Evolutionary conservation across 37 sponge, comb jelly and placozoan genomes (phyloP).

Genomic region (Haliclona indistincta): DNA sequence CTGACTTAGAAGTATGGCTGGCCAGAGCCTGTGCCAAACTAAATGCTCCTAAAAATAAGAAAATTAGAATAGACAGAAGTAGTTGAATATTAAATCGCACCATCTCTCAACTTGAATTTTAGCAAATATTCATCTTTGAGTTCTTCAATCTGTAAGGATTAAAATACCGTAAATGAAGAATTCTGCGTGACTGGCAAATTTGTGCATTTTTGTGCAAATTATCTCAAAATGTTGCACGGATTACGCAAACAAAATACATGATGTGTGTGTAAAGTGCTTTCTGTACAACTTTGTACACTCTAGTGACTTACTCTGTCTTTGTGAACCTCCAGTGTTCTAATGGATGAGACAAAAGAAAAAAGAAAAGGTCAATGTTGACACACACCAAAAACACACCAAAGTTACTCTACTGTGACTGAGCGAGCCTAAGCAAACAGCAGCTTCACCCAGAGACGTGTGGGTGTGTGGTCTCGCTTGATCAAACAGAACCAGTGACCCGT

Average conservation of each 20-base stretch:
- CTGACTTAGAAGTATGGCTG: constrained; percentile 44
- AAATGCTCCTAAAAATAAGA: constrained; percentile 44
- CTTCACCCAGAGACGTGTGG: not conserved
- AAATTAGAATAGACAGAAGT: not conserved
- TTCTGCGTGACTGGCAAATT: not conserved
- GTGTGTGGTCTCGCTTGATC: too few relatives aligned
- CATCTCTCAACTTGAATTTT: constrained; percentile 71
- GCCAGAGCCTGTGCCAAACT: constrained; percentile 70
- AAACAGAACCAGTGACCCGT: too few relatives aligned
- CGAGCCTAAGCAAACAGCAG: not conserved
- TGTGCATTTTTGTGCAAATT: not conserved
- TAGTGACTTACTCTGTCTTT: constrained; percentile 63
- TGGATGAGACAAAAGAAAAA: not conserved
- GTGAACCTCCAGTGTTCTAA: constrained; percentile 68
- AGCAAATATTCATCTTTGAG: constrained; percentile 61
- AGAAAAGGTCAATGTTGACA: constrained; percentile 8
- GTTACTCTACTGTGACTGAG: not conserved
- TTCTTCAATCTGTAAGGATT: constrained; percentile 59
- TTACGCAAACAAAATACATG: not conserved
- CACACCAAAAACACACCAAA: not conserved
- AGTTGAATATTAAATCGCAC: not conserved
- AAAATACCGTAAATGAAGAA: not conserved
- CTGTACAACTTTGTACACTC: not conserved
- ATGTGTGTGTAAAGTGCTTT: not conserved
- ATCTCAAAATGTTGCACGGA: not conserved